Percentiles rank a stretch among this genome's conserved stretches.
Evolutionary conservation across 2,797 vertebrate genomes (phyloP).

Genomic region (Platalea minor): DNA sequence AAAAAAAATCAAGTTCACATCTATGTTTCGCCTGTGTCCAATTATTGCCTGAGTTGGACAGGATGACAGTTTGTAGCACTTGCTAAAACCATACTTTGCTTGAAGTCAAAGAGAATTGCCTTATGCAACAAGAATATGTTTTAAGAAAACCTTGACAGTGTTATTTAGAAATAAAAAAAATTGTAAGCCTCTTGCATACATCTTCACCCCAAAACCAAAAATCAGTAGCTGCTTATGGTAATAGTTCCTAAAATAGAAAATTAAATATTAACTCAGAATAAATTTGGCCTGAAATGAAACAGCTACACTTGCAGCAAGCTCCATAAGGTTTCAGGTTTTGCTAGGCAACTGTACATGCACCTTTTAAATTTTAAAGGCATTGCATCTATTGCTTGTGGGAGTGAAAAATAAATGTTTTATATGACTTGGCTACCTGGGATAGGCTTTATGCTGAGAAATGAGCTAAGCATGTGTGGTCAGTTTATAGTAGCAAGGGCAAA

Average conservation of each 20-base stretch:
- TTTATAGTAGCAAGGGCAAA: not conserved
- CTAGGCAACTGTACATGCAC: not conserved
- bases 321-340: not conserved
- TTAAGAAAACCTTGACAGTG: not conserved
- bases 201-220: not conserved
- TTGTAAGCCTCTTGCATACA: not conserved
- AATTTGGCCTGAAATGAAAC: not conserved
- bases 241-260: not conserved
- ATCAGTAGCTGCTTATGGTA: not conserved
- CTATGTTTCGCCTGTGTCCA: not conserved
- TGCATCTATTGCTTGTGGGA: not conserved
- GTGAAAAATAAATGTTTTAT: not conserved
- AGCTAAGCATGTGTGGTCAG: not conserved
- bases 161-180: not conserved
- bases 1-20: not conserved
- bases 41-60: not conserved
- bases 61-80: not conserved
- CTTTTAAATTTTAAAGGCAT: not conserved
- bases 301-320: not conserved
- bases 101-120: not conserved
- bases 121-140: not conserved
- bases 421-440: not conserved
- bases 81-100: not conserved
- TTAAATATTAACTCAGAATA: constrained; percentile 22
- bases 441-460: not conserved